These are phyloP conservation scores for Ailuropoda melanoleuca DNA, from an alignment of 2,113 vertebrate genomes.

Conservation along the genomic window DNA sequence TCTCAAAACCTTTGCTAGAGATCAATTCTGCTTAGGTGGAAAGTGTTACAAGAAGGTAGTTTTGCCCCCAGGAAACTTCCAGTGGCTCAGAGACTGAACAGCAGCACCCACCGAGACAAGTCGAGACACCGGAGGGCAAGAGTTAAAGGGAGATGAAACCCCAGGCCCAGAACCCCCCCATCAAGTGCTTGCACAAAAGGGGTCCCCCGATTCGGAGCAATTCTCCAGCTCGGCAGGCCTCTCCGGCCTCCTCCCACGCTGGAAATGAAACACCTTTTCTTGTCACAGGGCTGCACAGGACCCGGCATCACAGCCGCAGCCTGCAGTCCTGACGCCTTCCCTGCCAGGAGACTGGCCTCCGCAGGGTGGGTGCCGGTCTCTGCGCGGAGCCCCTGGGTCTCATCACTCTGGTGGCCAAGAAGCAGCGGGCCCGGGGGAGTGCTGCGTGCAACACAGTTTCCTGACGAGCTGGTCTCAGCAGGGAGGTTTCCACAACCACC, in stretches of 20 bases:
- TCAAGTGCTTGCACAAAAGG: not conserved
- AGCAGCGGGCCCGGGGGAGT: not conserved
- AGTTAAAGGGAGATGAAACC: not conserved
- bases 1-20: not conserved
- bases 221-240: not conserved
- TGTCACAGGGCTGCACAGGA: not conserved
- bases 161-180: not conserved
- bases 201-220: not conserved
- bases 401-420: not conserved
- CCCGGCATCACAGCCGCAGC: not conserved
- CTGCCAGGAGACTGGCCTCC: not conserved
- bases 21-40: not conserved
- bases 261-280: not conserved
- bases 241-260: rapidly evolving
- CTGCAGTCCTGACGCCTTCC: not conserved
- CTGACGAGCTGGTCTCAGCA: rapidly evolving
- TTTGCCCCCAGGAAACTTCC: rapidly evolving
- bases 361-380: rapidly evolving
- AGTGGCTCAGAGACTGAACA: rapidly evolving
- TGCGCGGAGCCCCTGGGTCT: not conserved
- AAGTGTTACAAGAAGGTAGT: not conserved
- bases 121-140: rapidly evolving
- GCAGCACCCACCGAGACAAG: not conserved
- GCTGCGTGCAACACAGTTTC: not conserved
- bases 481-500: not conserved